Evolutionary conservation across 35 echinoderm and acorn worm species (phyloP).

Genomic region (Eucidaris tribuloides): DNA sequence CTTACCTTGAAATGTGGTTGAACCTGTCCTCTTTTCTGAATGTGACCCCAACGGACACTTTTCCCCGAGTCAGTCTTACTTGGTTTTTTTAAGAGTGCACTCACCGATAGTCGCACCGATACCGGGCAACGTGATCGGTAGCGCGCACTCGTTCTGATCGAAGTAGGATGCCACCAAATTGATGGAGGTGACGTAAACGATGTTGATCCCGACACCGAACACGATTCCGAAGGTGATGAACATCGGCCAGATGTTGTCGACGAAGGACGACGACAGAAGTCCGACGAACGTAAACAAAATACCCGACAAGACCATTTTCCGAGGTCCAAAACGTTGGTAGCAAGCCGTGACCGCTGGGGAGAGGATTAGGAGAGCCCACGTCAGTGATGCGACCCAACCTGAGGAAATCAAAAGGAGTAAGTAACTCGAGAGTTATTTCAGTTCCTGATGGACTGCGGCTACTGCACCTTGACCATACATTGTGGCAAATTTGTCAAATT

Average conservation of each 20-base stretch:
- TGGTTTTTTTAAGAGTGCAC: too few relatives aligned
- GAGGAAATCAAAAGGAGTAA: not conserved
- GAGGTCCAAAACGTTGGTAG: constrained; percentile 3
- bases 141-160: not conserved
- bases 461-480: not conserved
- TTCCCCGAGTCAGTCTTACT: too few relatives aligned
- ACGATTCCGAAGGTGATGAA: not conserved
- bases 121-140: constrained; percentile 3
- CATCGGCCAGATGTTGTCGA: not conserved
- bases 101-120: not conserved
- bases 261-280: not conserved
- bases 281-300: not conserved
- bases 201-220: not conserved
- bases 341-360: not conserved
- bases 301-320: not conserved
- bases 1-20: too few relatives aligned
- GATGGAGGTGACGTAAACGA: not conserved
- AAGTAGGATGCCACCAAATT: not conserved
- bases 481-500: not conserved
- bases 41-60: too few relatives aligned
- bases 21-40: too few relatives aligned
- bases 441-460: not conserved
- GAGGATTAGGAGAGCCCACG: not conserved
- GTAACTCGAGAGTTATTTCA: not conserved
- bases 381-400: constrained; percentile 16